Conservation (phyloP, 2,113 vertebrate genomes). For the Thomomys bottae region DNA sequence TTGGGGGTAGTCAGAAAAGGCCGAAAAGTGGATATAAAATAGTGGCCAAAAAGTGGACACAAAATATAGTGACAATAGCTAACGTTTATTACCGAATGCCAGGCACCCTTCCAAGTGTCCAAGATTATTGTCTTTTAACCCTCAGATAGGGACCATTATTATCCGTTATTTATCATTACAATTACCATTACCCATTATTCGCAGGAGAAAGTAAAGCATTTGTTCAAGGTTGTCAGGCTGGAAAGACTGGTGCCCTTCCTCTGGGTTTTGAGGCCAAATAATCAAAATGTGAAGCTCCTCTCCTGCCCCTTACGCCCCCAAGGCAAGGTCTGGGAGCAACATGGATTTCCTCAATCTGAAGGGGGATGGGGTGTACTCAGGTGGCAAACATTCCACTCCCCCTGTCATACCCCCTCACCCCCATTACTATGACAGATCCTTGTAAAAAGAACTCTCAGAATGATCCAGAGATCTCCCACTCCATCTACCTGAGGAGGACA, state of each 20-base stretch:
- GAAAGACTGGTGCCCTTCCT: too few relatives aligned
- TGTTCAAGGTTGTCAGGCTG: neutral
- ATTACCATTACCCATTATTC: neutral
- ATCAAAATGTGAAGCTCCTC: neutral
- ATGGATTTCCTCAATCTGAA: rapidly evolving
- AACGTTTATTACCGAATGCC: rapidly evolving
- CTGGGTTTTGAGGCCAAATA: neutral
- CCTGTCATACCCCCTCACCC: too few relatives aligned
- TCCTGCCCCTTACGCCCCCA: neutral
- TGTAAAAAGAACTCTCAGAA: neutral
- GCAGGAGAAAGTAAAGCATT: neutral
- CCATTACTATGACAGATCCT: neutral
- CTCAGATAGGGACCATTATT: neutral
- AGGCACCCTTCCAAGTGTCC: neutral
- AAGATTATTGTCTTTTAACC: neutral
- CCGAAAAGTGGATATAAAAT: rapidly evolving
- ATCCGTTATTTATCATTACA: neutral
- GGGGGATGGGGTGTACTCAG: too few relatives aligned
- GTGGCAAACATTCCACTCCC: neutral
- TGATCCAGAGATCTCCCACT: neutral
- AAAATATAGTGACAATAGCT: neutral
- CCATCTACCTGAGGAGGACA: neutral
- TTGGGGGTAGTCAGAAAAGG: neutral
- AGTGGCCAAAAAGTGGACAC: rapidly evolving
- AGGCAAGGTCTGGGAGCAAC: neutral